Evolutionary conservation across 1,140 invertebrate genomes (phyloP).

Genomic region (Tyrophagus putrescentiae): DNA sequence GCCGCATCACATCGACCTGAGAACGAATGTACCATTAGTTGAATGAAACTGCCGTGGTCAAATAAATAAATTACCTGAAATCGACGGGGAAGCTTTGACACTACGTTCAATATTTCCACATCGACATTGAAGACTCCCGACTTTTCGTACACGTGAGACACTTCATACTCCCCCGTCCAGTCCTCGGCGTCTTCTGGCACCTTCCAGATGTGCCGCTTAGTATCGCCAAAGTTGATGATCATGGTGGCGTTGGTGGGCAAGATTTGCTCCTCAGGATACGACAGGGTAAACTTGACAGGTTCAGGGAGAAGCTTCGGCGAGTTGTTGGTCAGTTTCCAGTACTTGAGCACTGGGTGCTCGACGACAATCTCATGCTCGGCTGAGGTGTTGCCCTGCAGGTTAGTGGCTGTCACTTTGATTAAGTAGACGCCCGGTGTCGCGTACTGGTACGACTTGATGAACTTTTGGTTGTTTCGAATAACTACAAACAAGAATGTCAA

Average conservation of each 20-base stretch:
- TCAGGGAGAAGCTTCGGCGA: constrained; percentile 27
- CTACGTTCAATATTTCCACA: constrained; percentile 27
- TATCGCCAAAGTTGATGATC: constrained; percentile 28
- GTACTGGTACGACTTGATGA: constrained; percentile 26
- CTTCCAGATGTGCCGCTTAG: constrained; percentile 24
- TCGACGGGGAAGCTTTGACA: constrained; percentile 22
- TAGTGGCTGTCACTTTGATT: constrained; percentile 26
- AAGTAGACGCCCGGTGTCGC: constrained; percentile 27
- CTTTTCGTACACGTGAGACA: constrained; percentile 27
- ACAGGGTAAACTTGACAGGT: constrained; percentile 24
- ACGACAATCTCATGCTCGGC: constrained; percentile 24
- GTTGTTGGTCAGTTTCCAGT: constrained; percentile 26
- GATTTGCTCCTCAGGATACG: constrained; percentile 24
- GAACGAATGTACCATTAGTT: neutral
- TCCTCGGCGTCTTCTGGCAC: constrained; percentile 25
- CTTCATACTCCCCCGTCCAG: constrained; percentile 22
- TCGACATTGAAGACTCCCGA: constrained; percentile 27
- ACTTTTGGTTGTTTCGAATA: constrained; percentile 24
- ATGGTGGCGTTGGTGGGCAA: constrained; percentile 29
- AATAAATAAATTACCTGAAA: constrained; percentile 25
- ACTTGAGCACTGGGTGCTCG: constrained; percentile 27
- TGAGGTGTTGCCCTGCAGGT: constrained; percentile 27
- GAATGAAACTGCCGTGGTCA: constrained; percentile 1
- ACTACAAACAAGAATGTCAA: constrained; percentile 18
- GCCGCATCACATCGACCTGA: constrained; percentile 4